These are phyloP conservation scores for Esperia sulphurella DNA, from an alignment of 2,888 invertebrate species.

Conservation along the genomic window DNA sequence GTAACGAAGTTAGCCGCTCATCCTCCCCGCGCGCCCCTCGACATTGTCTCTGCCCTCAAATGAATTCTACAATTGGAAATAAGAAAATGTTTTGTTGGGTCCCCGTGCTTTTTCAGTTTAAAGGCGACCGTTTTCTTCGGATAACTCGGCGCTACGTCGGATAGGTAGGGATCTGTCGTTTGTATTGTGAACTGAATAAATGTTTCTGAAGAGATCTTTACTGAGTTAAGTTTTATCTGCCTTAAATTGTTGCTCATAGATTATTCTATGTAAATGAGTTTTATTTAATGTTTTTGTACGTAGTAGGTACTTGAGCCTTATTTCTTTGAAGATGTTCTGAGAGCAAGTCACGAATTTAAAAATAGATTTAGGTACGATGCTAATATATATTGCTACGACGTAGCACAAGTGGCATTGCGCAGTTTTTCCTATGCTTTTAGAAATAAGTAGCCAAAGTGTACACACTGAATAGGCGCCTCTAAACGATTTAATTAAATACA, in stretches of 20 bases:
- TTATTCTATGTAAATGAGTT: slow-evolving; percentile 15
- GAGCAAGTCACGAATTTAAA: no score
- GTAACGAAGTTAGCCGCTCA: slow-evolving; percentile 86
- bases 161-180: slow-evolving; percentile 37
- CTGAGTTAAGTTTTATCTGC: slow-evolving; percentile 38
- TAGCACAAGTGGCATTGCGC: no score
- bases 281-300: not conserved
- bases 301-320: no score
- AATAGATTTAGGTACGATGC: no score
- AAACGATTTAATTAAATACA: no score
- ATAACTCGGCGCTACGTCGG: slow-evolving; percentile 51
- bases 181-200: slow-evolving; percentile 31
- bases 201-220: slow-evolving; percentile 42
- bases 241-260: slow-evolving; percentile 34
- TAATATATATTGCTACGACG: no score
- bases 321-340: no score
- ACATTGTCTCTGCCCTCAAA: slow-evolving; percentile 80
- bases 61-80: slow-evolving; percentile 80
- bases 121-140: slow-evolving; percentile 68
- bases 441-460: no score
- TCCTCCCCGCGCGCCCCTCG: slow-evolving; percentile 77
- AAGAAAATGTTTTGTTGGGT: slow-evolving; percentile 79
- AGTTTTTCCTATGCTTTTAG: no score
- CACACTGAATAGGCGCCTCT: no score
- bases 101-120: slow-evolving; percentile 75